These are phyloP conservation scores for Peromyscus polionotus DNA, from an alignment of 2,113 vertebrate species.

Conservation along the genomic window DNA sequence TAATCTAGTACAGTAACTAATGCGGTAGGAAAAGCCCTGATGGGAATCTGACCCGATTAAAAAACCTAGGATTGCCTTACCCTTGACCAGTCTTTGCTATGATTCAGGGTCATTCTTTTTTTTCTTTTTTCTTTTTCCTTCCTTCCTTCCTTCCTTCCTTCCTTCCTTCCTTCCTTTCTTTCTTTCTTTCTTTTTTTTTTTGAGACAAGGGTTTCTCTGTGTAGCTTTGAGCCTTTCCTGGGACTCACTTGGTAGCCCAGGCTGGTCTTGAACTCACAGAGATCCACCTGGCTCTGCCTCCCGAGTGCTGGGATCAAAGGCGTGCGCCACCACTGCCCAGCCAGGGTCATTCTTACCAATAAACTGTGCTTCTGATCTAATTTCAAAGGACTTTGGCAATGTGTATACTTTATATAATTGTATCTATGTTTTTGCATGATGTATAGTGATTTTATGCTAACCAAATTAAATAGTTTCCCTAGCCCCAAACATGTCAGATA, in stretches of 20 bases:
- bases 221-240: no score
- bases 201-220: no score
- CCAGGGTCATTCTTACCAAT: constrained; percentile 1
- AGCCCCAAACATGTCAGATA: constrained; percentile 37
- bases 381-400: not conserved
- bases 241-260: no score
- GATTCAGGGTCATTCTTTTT: not conserved
- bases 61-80: not conserved
- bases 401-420: constrained; percentile 36
- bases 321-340: no score
- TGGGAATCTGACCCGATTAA: not conserved
- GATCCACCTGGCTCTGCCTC: no score
- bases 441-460: not conserved
- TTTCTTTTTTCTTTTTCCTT: no score
- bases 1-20: not conserved
- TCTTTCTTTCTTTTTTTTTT: no score
- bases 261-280: no score
- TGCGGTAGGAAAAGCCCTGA: not conserved
- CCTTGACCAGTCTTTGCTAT: not conserved
- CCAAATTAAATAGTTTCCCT: not conserved
- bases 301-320: no score
- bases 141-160: no score
- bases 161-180: no score
- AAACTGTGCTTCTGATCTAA: constrained; percentile 43
- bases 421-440: not conserved